Base-by-base conservation (phyloP, 2,113 vertebrate species). In the Forbesichthys agassizii region DNA sequence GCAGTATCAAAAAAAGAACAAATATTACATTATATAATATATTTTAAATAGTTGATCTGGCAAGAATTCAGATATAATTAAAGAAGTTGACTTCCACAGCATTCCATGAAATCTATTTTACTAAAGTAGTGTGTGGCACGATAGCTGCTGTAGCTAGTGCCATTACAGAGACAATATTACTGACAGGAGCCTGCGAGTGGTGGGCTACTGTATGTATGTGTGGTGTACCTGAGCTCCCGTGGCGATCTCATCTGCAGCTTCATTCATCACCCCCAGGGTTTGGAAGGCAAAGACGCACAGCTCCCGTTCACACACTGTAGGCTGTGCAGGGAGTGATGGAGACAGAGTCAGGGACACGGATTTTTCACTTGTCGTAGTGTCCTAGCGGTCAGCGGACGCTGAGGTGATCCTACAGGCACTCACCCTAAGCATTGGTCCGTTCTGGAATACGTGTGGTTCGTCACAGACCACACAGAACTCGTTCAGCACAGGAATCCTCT, bases 401-500 rank as follows among this genome's bases (percentile, higher is more conserved):
- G 20, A 56, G 20, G 7, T 11, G 9, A 56, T 56, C 14, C 10
- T 18, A 56, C 16, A 18, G 7, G 10, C 16, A 92, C 95, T 94
- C 80, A 96, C 95, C 92, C 95, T 88, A 62, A 96, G 93, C 95
- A 96, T 96, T 49, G 95, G 95, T 74, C 95, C 95, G 63, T 96
- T 96, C 81, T 95, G 95, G 88, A 96, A 96, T 47, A 96, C 95
- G 13, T 96, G 95, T 5, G 94, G 94, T 78, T 96, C 95, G 16
- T 96, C 95, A 80, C 95, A 96, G 74, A 96, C 95, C 67, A 96
- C 95, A 84, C 95, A 96, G 84, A 95, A 95, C 75, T 96, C 95
- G 33, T 96, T 96, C 77, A 96, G 65, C 10, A 96, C 93, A 4
- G 95, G 95, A 82, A 96, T 96, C 84, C 95, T 90, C 76, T 96